Evolutionary conservation across 1,140 invertebrate species (phyloP), one percentile per base, ranked within the genome.

Genomic region (Kradibia gibbosae): DNA sequence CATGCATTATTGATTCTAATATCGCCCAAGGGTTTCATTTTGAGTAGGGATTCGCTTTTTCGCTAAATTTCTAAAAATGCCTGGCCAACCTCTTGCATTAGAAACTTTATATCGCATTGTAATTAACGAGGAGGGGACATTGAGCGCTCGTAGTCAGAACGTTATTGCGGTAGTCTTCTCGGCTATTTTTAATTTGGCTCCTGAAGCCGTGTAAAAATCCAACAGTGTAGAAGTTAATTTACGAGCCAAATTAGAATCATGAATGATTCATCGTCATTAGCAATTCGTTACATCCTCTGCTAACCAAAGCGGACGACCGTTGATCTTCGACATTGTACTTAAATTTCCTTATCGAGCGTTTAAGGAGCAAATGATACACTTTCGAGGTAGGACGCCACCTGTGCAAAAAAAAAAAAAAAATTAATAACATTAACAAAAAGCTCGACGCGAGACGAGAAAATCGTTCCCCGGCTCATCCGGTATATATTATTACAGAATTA

Each of bases 261-360:
- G 62, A 67, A 67, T 67, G 62, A 67, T 67, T 67, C 62, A 67
- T 39, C 10, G 34, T 36, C 34, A 39, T 67, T 67, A 67, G n/a
- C n/a, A 67, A 67, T 39, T 10, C n/a, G 20, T 34, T 67, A 67
- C 22, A n/a, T n/a, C 11, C 2, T n/a, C 34, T 20, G 20, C n/a
- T 3, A 0, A 5, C 5, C 20, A 39, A 39, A 17, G 15, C 50
- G 10, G 62, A 67, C 20, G 25, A 65, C 60, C 22, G 15, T 36
- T 36, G 36, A 65, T 65, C 60, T 65, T 39, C 17, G 62, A 20
- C 28, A 28, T 20, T 11, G 31, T 11, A 65, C 34, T 67, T 39
- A n/a, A n/a, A 36, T 67, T 39, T 39, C 60, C 13, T 36, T 17
- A 3, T 10, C 39, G 15, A 67, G 11, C 34, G 22, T 67, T 67